Evolutionary conservation across 2,113 vertebrate genomes (phyloP).

Genomic region (Syngnathus typhle): DNA sequence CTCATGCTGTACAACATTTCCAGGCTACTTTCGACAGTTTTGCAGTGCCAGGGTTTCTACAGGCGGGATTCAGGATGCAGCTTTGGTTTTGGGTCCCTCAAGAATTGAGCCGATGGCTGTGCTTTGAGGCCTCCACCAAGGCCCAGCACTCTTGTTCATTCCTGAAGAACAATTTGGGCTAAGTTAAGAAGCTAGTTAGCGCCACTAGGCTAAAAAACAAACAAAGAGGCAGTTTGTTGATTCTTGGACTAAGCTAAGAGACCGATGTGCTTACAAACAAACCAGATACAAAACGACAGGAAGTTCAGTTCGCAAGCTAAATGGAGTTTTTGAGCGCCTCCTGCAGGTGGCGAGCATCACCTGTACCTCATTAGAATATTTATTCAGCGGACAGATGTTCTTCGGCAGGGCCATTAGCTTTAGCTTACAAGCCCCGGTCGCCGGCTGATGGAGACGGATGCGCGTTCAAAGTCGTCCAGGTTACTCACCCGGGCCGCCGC

Average conservation of each 20-base stretch:
- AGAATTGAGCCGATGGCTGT: background rate
- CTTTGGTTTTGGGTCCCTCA: background rate
- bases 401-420: slow-evolving; percentile 72
- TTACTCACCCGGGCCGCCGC: slow-evolving; percentile 55
- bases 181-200: background rate
- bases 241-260: background rate
- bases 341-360: slow-evolving; percentile 63
- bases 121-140: background rate
- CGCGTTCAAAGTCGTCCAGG: slow-evolving; percentile 53
- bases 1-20: background rate
- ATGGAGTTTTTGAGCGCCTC: slow-evolving; percentile 33
- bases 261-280: background rate
- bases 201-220: too few relatives aligned
- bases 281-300: background rate
- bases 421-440: slow-evolving; percentile 69
- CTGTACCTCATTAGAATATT: slow-evolving; percentile 73
- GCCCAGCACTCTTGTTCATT: too few relatives aligned
- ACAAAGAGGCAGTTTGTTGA: background rate
- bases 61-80: background rate
- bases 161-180: too few relatives aligned
- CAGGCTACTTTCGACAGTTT: background rate
- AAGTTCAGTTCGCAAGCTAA: background rate
- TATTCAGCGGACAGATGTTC: slow-evolving; percentile 74
- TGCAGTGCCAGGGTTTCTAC: background rate
- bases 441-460: slow-evolving; percentile 67